These are phyloP conservation scores for Bothrops jararaca DNA, from an alignment of 2,113 vertebrate genomes.

Conservation along the genomic window DNA sequence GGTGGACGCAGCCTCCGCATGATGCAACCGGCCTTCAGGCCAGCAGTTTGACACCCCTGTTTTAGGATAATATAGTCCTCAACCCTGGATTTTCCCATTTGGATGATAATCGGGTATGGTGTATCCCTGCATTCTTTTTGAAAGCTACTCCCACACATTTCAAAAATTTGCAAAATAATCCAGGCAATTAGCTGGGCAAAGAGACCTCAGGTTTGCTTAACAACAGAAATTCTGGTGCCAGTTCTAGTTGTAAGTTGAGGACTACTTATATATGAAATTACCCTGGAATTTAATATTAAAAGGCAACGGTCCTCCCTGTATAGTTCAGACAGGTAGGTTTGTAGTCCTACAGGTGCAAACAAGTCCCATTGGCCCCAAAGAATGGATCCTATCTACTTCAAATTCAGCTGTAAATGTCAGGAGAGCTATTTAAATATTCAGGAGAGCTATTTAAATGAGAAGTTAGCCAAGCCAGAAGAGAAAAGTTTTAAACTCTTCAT, in stretches of 20 bases:
- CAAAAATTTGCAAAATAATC: not conserved
- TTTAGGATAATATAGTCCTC: not conserved
- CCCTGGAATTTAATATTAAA: not conserved
- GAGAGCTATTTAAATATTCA: not conserved
- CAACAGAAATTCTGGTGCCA: not conserved
- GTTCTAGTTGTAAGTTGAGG: not conserved
- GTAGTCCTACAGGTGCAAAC: not conserved
- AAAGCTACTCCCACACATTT: not conserved
- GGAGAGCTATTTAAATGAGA: too few species aligned
- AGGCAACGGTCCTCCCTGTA: not conserved
- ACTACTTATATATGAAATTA: not conserved
- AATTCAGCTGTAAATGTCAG: not conserved
- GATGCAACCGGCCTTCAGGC: too few species aligned
- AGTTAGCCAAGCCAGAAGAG: constrained; percentile 1
- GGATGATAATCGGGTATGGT: not conserved
- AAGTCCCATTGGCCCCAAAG: not conserved
- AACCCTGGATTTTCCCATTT: not conserved
- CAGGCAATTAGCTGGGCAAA: not conserved
- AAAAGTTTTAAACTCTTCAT: constrained; percentile 45
- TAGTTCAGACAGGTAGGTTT: not conserved
- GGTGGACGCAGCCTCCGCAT: too few species aligned
- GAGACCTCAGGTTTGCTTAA: not conserved
- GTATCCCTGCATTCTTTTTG: not conserved
- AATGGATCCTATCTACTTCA: not conserved
- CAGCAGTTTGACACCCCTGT: too few species aligned